phyloP scores from a whole-genome alignment of 2,888 invertebrate genomes.

The Caenorhabditis zanzibari region DNA sequence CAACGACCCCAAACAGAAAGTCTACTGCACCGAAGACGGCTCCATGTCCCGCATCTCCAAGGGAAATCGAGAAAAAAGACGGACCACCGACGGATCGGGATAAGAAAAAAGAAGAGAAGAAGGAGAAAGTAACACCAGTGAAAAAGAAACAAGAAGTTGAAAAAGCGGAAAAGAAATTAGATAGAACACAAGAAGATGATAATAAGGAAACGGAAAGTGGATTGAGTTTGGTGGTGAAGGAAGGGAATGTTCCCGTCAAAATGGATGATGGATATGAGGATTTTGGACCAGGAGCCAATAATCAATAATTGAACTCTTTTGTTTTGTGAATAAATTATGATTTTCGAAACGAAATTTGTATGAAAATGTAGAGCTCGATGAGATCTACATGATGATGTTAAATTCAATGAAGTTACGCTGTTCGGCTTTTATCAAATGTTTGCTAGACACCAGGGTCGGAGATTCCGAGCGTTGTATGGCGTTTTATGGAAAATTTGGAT shows the following conservation, averaged over 20 bases:
- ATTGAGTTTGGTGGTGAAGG: conserved; percentile 30
- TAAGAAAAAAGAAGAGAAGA: conserved; percentile 26
- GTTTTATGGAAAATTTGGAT: too few relatives aligned
- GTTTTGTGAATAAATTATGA: too few relatives aligned
- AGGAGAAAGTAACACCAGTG: conserved; percentile 10
- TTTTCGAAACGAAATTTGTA: too few relatives aligned
- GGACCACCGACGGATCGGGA: conserved; percentile 7
- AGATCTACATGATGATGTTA: too few relatives aligned
- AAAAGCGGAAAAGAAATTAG: conserved; percentile 35
- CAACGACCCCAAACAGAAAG: not conserved
- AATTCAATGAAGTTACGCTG: too few relatives aligned
- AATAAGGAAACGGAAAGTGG: conserved; percentile 18
- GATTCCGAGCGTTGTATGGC: too few relatives aligned
- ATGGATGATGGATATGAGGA: conserved; percentile 58
- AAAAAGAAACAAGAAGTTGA: conserved; percentile 8
- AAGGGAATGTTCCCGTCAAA: conserved; percentile 28
- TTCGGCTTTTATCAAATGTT: too few relatives aligned
- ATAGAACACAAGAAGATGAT: conserved; percentile 24
- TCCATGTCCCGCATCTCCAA: conserved; percentile 6
- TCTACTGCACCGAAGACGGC: not conserved
- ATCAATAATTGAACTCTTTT: too few relatives aligned
- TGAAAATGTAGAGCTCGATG: too few relatives aligned
- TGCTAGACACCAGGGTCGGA: too few relatives aligned
- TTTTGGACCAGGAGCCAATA: conserved; percentile 46
- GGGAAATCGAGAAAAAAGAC: conserved; percentile 1